Percentiles rank a stretch among this genome's conserved stretches.
Evolutionary conservation across 2,113 vertebrate species (phyloP).

Genomic region (Vimba vimba): DNA sequence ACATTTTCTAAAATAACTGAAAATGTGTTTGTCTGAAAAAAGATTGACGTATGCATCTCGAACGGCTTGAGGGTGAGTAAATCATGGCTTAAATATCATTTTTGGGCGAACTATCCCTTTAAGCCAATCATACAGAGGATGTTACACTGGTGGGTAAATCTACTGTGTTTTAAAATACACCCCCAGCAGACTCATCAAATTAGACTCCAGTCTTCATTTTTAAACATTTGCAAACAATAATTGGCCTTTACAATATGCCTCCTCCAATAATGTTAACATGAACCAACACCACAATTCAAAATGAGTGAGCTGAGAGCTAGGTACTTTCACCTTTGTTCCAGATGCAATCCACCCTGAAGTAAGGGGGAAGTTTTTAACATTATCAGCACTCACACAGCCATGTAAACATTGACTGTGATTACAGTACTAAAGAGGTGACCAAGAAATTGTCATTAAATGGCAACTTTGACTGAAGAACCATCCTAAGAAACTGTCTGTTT

Average conservation of each 20-base stretch:
- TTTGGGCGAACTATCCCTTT: no score
- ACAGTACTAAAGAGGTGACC: slow-evolving; percentile 40
- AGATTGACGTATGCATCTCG: no score
- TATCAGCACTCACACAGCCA: slow-evolving; percentile 45
- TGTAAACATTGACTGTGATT: slow-evolving; percentile 54
- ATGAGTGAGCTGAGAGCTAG: background rate
- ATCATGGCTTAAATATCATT: no score
- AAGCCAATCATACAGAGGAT: slow-evolving; percentile 18
- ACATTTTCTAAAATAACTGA: no score
- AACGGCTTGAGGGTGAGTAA: no score
- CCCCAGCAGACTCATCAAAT: background rate
- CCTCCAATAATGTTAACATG: slow-evolving; percentile 24
- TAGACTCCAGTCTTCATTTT: background rate
- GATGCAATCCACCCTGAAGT: slow-evolving; percentile 31
- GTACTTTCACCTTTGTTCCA: slow-evolving; percentile 53
- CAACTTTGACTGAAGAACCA: background rate
- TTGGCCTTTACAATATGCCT: background rate
- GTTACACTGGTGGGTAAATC: slow-evolving; percentile 35
- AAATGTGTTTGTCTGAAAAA: no score
- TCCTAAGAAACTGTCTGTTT: background rate
- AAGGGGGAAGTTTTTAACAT: slow-evolving; percentile 48
- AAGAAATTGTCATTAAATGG: slow-evolving; percentile 14
- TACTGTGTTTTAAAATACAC: slow-evolving; percentile 40
- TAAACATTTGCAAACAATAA: slow-evolving; percentile 24
- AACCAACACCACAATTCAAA: slow-evolving; percentile 2